Percentiles rank a stretch among this genome's conserved stretches.
phyloP scores from a whole-genome alignment of 2,113 vertebrate genomes.

The Amphiprion ocellaris region DNA sequence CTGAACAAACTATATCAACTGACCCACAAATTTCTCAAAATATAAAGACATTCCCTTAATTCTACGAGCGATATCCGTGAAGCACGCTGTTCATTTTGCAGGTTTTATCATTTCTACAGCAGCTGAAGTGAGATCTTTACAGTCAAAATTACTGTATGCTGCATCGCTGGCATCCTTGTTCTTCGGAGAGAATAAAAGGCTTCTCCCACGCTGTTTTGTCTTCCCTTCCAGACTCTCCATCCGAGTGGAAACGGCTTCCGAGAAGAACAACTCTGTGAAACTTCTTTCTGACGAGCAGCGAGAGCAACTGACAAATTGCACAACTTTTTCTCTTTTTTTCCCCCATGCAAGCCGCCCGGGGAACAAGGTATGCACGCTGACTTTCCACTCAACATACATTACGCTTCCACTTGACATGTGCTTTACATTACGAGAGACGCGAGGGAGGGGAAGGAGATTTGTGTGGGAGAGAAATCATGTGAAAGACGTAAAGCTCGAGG shows the following conservation, averaged over 20 bases:
- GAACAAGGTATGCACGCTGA: slow-evolving; percentile 15
- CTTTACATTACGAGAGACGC: slow-evolving; percentile 31
- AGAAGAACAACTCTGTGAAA: slow-evolving; percentile 24
- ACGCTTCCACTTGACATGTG: slow-evolving; percentile 35
- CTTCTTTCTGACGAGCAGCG: slow-evolving; percentile 1
- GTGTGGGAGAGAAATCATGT: slow-evolving; percentile 39
- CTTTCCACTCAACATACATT: slow-evolving; percentile 45
- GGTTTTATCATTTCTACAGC: neutral
- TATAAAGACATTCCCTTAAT: neutral
- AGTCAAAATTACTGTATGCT: neutral
- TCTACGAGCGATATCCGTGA: neutral
- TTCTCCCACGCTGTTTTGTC: slow-evolving; percentile 23
- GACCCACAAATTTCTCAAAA: no score
- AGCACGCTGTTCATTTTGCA: neutral
- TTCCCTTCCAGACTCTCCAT: slow-evolving; percentile 13
- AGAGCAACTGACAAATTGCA: slow-evolving; percentile 38
- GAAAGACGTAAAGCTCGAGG: slow-evolving; percentile 43
- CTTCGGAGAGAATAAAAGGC: slow-evolving; percentile 1
- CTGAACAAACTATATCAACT: no score
- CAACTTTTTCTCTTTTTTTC: slow-evolving; percentile 1
- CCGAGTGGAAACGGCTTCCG: slow-evolving; percentile 31
- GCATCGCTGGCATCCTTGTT: neutral
- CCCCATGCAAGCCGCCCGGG: slow-evolving; percentile 1
- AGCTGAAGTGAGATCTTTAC: neutral
- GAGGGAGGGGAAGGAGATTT: neutral